Evolutionary conservation across 2,797 vertebrate genomes (phyloP).

Genomic region (Morus bassanus): DNA sequence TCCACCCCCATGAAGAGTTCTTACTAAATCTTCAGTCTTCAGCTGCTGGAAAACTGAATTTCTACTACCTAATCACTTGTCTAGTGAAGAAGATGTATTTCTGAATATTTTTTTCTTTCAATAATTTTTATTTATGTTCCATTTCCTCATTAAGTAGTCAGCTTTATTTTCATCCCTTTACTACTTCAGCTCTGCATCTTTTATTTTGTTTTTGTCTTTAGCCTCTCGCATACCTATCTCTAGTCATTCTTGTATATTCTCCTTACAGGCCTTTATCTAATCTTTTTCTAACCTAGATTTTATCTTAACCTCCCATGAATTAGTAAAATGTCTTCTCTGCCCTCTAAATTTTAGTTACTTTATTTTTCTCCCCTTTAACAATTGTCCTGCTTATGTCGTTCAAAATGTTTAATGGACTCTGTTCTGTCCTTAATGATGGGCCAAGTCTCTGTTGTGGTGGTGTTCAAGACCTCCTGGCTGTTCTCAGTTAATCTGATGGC

Average conservation of each 20-base stretch:
- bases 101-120: neutral
- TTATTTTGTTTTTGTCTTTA: neutral
- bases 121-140: neutral
- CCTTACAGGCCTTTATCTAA: neutral
- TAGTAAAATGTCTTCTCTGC: neutral
- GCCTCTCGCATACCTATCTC: neutral
- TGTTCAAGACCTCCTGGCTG: slow-evolving; percentile 9
- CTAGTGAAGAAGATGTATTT: neutral
- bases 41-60: neutral
- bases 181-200: neutral
- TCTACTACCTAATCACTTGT: neutral
- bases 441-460: slow-evolving; percentile 8
- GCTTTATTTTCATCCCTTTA: neutral
- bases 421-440: neutral
- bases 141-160: neutral
- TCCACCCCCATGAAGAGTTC: neutral
- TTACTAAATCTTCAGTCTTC: neutral
- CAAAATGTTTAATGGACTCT: neutral
- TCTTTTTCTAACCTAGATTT: neutral
- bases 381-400: neutral
- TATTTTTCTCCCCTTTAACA: neutral
- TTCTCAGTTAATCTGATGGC: slow-evolving; percentile 19
- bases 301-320: neutral
- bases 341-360: neutral
- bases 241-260: neutral